Conservation (phyloP, 2,113 vertebrate genomes). For the Oplegnathus fasciatus region DNA sequence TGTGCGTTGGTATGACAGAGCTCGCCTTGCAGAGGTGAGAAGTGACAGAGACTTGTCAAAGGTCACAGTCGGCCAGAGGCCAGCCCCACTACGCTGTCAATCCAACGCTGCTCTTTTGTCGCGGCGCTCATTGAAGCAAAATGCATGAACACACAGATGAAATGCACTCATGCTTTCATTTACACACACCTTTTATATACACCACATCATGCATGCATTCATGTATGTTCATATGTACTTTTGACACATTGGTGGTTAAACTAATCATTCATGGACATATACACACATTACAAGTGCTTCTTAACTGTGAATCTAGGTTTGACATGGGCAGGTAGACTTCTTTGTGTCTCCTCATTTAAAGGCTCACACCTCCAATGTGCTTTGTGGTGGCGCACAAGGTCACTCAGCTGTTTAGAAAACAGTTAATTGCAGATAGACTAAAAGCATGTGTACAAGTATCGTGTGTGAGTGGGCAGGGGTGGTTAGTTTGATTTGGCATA, state of each 20-base stretch:
- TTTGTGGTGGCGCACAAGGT: constrained; percentile 20
- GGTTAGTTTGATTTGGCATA: constrained; percentile 18
- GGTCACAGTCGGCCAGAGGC: constrained; percentile 80
- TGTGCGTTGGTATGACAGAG: constrained; percentile 69
- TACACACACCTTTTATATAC: constrained; percentile 1
- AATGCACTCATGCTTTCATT: constrained; percentile 53
- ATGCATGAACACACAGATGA: constrained; percentile 31
- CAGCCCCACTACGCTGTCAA: constrained; percentile 63
- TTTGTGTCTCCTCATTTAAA: constrained; percentile 17
- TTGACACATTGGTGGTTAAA: not conserved
- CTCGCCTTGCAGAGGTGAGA: constrained; percentile 80
- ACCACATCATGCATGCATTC: constrained; percentile 8
- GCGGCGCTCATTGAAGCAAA: constrained; percentile 63
- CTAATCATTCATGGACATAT: not conserved
- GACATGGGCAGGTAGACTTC: not conserved
- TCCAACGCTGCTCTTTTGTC: constrained; percentile 72
- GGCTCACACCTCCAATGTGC: constrained; percentile 8
- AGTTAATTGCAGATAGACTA: constrained; percentile 15
- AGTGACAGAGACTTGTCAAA: constrained; percentile 80
- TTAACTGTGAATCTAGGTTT: not conserved
- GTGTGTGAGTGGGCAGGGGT: not conserved
- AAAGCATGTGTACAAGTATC: constrained; percentile 20
- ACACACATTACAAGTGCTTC: not conserved
- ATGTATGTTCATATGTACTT: not conserved
- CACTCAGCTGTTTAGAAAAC: constrained; percentile 51